These are phyloP conservation scores for Gallirallus australis DNA, from an alignment of 2,797 vertebrate genomes.

Conservation along the genomic window DNA sequence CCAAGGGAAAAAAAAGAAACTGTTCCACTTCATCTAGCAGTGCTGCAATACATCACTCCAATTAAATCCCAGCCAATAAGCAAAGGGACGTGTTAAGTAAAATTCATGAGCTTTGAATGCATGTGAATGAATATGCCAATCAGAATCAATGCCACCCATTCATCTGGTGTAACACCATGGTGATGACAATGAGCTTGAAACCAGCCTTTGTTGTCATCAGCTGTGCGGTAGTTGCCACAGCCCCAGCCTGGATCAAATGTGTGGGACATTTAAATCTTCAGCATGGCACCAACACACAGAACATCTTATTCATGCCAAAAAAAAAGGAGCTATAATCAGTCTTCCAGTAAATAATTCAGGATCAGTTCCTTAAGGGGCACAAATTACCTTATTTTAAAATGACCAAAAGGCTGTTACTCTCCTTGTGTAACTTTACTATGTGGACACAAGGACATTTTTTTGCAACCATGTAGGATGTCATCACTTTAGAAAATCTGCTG, in stretches of 20 bases:
- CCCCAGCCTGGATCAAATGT: conserved; percentile 61
- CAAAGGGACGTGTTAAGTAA: conserved; percentile 72
- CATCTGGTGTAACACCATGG: conserved; percentile 73
- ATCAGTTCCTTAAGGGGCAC: conserved; percentile 38
- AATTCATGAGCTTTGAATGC: conserved; percentile 78
- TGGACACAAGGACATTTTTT: not conserved
- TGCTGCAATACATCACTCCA: conserved; percentile 72
- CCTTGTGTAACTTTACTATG: not conserved
- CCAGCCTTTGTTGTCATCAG: conserved; percentile 71
- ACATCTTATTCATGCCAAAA: conserved; percentile 75
- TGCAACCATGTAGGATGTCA: not conserved
- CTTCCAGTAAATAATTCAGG: conserved; percentile 58
- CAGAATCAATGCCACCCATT: conserved; percentile 74
- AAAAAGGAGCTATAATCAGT: conserved; percentile 62
- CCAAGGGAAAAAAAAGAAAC: conserved; percentile 52
- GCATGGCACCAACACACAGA: conserved; percentile 73
- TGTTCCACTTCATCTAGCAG: conserved; percentile 74
- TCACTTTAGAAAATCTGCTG: not conserved
- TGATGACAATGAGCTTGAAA: conserved; percentile 77
- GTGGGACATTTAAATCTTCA: conserved; percentile 72
- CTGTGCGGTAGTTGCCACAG: conserved; percentile 72
- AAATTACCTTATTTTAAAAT: conserved; percentile 19
- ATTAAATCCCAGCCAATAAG: conserved; percentile 73
- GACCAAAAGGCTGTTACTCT: conserved; percentile 3
- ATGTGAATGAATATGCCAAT: conserved; percentile 74